Evolutionary conservation across 2,888 invertebrate species (phyloP), one percentile per base, ranked within the genome.

Genomic region (Diabrotica balteata): DNA sequence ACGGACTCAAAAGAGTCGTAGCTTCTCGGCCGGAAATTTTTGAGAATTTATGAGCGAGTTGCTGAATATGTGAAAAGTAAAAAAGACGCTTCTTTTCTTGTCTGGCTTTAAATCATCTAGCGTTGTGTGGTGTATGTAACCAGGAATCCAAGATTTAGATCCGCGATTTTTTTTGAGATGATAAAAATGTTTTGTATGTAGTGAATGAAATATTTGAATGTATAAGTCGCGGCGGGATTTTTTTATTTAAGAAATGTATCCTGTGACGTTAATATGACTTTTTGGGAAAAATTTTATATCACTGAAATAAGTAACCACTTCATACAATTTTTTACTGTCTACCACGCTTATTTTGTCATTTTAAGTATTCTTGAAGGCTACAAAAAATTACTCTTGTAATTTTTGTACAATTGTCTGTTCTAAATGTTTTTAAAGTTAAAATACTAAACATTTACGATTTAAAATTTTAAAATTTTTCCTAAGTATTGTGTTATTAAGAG

Each of bases 21-120:
- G 67, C 53, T 59, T 67, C 62, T 66, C 67, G 57, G 58, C 67
- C 67, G 62, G 67, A 63, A 67, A 67, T 67, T 67, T 67, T 67
- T 67, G 58, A 47, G 62, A 67, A 67, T 67, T 67, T 67, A 67
- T 59, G 62, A 67, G 61, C 61, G 51, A 55, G 57, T 50, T 61
- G 61, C 51, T 58, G 63, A 67, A 67, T 67, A 67, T 67, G 67
- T 67, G 57, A 57, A 63, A 61, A 63, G 63, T 63, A 63, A 57
- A 63, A 63, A 63, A 63, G 49, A 57, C 63, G 63, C 57, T 57
- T 63, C 50, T 57, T 63, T 63, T 55, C 63, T 57, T 63, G 57
- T 32, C 57, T 50, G 57, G 50, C 57, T 63, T 63, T 63, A 57
- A 63, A 63, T 63, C 63, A 63, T 63, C 50, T 43, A 47, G 57